phyloP scores from a whole-genome alignment of 2,797 vertebrate species.

The Chrysocyon brachyurus region DNA sequence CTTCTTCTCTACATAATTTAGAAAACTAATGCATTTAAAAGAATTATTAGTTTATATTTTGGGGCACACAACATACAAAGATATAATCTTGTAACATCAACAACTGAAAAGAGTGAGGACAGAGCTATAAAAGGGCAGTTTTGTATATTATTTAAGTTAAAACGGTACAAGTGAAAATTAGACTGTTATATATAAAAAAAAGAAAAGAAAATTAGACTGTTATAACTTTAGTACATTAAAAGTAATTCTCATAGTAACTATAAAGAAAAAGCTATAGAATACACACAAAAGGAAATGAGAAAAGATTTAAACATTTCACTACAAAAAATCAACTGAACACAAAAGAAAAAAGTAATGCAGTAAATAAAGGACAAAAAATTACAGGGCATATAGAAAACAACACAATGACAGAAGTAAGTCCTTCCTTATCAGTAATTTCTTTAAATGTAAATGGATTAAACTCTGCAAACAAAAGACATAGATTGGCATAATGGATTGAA shows the following conservation, averaged over 20 bases:
- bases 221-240: background rate
- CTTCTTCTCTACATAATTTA: constrained; percentile 26
- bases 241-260: background rate
- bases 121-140: background rate
- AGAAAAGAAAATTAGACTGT: background rate
- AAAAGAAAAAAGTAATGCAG: background rate
- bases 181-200: background rate
- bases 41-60: background rate
- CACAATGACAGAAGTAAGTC: background rate
- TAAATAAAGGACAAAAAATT: background rate
- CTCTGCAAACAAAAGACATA: background rate
- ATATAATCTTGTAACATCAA: background rate
- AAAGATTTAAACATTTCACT: background rate
- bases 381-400: background rate
- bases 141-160: background rate
- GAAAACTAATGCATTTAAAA: background rate
- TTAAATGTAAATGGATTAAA: background rate
- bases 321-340: background rate
- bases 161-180: background rate
- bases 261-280: background rate
- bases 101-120: background rate
- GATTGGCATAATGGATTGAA: background rate
- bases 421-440: background rate
- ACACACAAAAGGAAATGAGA: background rate
- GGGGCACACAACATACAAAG: background rate